Percentiles rank a stretch among this genome's conserved stretches.
Evolutionary conservation across 2,888 invertebrate genomes (phyloP).

Genomic region (Drosophila dives): DNA sequence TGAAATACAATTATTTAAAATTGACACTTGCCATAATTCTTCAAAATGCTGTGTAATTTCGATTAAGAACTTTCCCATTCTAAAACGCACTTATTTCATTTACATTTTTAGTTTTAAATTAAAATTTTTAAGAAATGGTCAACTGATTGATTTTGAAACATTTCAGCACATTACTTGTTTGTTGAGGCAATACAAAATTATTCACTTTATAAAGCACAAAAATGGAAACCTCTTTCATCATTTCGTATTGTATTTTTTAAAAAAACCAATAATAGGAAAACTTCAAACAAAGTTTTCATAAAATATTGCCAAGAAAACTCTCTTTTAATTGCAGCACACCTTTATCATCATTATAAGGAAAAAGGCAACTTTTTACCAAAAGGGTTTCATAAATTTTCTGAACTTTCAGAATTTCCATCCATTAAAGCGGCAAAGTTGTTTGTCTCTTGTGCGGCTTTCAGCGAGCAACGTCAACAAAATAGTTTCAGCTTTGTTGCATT

Average conservation of each 20-base stretch:
- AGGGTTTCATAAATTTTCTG: neutral
- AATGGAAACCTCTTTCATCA: neutral
- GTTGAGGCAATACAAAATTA: neutral
- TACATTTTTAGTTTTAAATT: neutral
- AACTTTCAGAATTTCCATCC: constrained; percentile 6
- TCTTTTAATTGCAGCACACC: neutral
- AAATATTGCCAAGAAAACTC: neutral
- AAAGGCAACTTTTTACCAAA: neutral
- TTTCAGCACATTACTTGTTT: neutral
- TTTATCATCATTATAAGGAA: neutral
- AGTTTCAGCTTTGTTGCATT: constrained; percentile 48
- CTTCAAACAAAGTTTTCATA: neutral
- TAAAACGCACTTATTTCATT: neutral
- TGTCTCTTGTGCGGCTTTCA: constrained; percentile 24
- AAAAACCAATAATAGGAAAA: neutral
- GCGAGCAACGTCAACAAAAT: constrained; percentile 29
- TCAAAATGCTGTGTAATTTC: neutral
- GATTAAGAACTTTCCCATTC: neutral
- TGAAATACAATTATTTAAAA: neutral
- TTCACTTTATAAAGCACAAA: neutral
- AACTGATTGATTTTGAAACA: neutral
- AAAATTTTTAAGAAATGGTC: no score
- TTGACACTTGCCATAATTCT: neutral
- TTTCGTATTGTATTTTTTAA: neutral
- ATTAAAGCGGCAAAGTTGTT: constrained; percentile 26